Evolutionary conservation across 2,797 vertebrate genomes (phyloP).

Genomic region (Myotis findleyi): DNA sequence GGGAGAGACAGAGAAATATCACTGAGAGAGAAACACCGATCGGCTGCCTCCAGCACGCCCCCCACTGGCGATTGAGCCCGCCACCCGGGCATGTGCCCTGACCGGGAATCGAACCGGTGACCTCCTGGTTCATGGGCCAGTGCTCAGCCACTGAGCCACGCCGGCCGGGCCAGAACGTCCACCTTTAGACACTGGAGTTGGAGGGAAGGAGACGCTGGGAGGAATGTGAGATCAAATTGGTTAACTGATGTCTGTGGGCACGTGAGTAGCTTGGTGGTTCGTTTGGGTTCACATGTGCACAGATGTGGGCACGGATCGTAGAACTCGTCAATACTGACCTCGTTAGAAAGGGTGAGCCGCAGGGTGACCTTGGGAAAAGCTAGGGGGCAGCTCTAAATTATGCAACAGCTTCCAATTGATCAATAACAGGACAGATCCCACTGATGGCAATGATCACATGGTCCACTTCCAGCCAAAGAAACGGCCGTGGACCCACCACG

Average conservation of each 20-base stretch:
- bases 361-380: no score
- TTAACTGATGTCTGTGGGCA: neutral
- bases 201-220: neutral
- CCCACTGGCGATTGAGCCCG: no score
- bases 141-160: no score
- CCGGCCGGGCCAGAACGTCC: no score
- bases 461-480: slow-evolving; percentile 46
- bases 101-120: no score
- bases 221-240: neutral
- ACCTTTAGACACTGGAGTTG: no score
- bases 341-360: neutral
- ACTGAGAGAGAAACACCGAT: no score
- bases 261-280: neutral
- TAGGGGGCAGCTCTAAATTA: slow-evolving; percentile 18
- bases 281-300: neutral
- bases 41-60: no score
- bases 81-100: no score
- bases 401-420: neutral
- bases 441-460: slow-evolving; percentile 35
- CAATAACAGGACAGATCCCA: slow-evolving; percentile 58
- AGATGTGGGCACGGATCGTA: no score
- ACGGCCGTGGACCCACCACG: neutral
- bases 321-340: neutral
- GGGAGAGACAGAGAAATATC: no score
- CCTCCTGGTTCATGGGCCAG: no score